Evolutionary conservation across 2,113 vertebrate genomes (phyloP).

Genomic region (Holacanthus passer): DNA sequence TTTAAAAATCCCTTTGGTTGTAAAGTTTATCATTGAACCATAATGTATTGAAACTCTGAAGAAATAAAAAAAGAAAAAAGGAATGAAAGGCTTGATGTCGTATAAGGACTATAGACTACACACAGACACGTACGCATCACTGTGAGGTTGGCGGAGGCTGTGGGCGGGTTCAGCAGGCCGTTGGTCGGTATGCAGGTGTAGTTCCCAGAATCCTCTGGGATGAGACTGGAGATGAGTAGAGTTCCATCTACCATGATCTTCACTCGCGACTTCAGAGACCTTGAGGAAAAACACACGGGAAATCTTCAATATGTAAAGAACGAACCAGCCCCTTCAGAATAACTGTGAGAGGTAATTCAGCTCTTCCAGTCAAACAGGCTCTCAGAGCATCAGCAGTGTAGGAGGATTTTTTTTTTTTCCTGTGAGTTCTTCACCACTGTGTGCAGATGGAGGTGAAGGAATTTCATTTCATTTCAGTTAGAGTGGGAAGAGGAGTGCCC

Average conservation of each 20-base stretch:
- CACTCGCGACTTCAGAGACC: conserved; percentile 91
- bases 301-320: conserved; percentile 5
- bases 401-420: conserved; percentile 21
- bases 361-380: conserved; percentile 10
- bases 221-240: conserved; percentile 86
- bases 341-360: conserved; percentile 15
- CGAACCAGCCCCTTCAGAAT: conserved; percentile 19
- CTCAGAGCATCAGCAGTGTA: conserved; percentile 37
- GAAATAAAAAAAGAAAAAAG: not conserved
- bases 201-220: conserved; percentile 89
- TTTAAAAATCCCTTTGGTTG: not conserved
- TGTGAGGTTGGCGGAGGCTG: conserved; percentile 90
- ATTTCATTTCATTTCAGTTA: conserved; percentile 46
- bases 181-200: conserved; percentile 95
- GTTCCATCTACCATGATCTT: conserved; percentile 94
- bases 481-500: conserved; percentile 46
- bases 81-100: not conserved
- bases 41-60: not conserved
- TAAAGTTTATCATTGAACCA: not conserved
- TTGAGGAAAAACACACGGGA: conserved; percentile 61
- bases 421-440: conserved; percentile 48
- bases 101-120: not conserved
- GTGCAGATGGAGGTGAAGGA: conserved; percentile 52
- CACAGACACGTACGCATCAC: conserved; percentile 89
- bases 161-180: conserved; percentile 88